These are phyloP conservation scores for Garra rufa DNA, from an alignment of 2,113 vertebrate species.

Conservation along the genomic window DNA sequence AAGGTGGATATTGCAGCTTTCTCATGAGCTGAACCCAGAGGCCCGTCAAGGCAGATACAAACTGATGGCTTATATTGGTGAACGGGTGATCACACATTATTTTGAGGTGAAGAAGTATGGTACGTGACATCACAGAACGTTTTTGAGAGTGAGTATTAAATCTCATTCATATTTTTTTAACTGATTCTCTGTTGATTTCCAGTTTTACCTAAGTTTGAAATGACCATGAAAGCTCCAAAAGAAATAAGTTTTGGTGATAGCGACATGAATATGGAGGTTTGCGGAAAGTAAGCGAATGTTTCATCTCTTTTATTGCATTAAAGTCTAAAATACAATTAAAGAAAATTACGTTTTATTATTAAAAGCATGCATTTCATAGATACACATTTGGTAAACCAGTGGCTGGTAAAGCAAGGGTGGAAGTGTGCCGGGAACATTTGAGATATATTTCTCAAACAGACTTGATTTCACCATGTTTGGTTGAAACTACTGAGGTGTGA, in stretches of 20 bases:
- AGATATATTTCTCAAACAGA: rapidly evolving
- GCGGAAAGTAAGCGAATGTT: constrained; percentile 67
- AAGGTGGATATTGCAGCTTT: constrained; percentile 68
- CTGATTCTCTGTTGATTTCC: constrained; percentile 4
- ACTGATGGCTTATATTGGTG: constrained; percentile 45
- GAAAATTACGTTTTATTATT: not conserved
- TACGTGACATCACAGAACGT: constrained; percentile 45
- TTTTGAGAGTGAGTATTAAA: not conserved
- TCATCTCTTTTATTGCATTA: not conserved
- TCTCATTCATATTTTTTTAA: not conserved
- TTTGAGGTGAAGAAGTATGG: constrained; percentile 76
- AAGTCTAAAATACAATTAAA: not conserved
- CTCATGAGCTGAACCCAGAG: constrained; percentile 69
- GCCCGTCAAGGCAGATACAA: constrained; percentile 64
- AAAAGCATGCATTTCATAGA: constrained; percentile 52
- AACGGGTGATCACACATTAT: not conserved
- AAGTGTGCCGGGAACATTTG: constrained; percentile 51
- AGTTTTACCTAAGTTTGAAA: constrained; percentile 75
- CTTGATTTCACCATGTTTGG: constrained; percentile 39
- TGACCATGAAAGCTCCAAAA: constrained; percentile 46
- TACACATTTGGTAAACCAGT: constrained; percentile 75
- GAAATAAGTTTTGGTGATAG: constrained; percentile 56
- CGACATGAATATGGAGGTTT: constrained; percentile 58
- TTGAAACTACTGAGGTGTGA: constrained; percentile 33
- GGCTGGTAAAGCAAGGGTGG: constrained; percentile 56